Conservation (phyloP, 2,888 invertebrate genomes). For the Trimorus sp. region DNA sequence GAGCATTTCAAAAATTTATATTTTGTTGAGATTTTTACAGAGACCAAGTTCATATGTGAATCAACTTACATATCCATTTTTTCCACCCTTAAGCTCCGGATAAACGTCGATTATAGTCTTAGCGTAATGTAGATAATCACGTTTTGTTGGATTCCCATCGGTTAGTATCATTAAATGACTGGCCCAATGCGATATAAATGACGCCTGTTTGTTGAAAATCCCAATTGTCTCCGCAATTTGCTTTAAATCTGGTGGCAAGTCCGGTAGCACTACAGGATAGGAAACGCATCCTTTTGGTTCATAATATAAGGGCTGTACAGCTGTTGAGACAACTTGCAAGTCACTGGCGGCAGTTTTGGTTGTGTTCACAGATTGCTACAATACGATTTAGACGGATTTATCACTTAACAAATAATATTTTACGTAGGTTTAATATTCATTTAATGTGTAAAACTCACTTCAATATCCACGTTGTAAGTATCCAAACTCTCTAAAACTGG, state of each 20-base stretch:
- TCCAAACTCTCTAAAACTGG: too few species aligned
- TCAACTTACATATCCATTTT: background rate
- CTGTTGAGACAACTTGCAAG: too few species aligned
- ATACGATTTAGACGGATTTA: background rate
- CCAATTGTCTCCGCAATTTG: background rate
- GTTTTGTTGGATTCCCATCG: background rate
- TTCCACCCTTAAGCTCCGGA: background rate
- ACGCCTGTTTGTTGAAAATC: background rate
- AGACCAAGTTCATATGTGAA: too few species aligned
- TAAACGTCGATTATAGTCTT: background rate
- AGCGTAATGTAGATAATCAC: background rate
- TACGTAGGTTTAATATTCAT: too few species aligned
- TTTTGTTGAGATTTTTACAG: too few species aligned
- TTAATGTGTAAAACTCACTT: too few species aligned
- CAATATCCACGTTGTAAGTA: too few species aligned
- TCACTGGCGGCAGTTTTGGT: too few species aligned
- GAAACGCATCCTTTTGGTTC: background rate
- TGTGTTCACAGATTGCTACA: background rate
- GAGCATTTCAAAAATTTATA: too few species aligned
- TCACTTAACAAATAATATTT: too few species aligned
- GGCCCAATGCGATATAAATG: conserved; percentile 2
- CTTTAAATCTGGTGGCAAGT: background rate
- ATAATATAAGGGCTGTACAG: background rate
- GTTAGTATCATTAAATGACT: background rate
- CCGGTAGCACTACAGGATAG: background rate